These are phyloP conservation scores for Sciaenops ocellatus DNA, from an alignment of 2,797 vertebrate genomes.

Conservation along the genomic window DNA sequence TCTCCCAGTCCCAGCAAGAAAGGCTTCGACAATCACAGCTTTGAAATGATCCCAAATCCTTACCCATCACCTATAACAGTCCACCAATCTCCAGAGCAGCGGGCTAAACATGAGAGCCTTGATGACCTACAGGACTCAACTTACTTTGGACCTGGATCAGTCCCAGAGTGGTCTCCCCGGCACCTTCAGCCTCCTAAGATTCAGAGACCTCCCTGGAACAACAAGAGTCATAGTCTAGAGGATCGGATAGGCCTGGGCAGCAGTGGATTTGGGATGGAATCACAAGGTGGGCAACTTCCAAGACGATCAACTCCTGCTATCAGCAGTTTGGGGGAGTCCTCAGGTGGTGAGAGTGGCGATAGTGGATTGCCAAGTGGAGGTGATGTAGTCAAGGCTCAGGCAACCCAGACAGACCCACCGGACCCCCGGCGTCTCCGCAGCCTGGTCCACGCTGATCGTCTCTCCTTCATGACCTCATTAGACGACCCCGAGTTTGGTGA, in stretches of 20 bases:
- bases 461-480: conserved; percentile 90
- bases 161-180: conserved; percentile 82
- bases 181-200: conserved; percentile 80
- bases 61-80: conserved; percentile 82
- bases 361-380: conserved; percentile 63
- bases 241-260: conserved; percentile 80
- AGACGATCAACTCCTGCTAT: conserved; percentile 76
- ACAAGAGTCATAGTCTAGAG: conserved; percentile 97
- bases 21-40: conserved; percentile 89
- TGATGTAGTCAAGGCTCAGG: conserved; percentile 89
- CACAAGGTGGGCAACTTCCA: conserved; percentile 60
- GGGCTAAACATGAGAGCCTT: conserved; percentile 92
- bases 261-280: conserved; percentile 64
- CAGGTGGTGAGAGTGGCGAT: conserved; percentile 62
- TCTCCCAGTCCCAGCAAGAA: conserved; percentile 84
- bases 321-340: conserved; percentile 64
- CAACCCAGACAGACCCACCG: conserved; percentile 93
- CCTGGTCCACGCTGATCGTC: conserved; percentile 88
- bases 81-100: conserved; percentile 84
- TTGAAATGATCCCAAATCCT: conserved; percentile 89
- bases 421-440: conserved; percentile 90
- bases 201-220: conserved; percentile 85
- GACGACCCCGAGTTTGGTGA: conserved; percentile 93
- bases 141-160: conserved; percentile 94
- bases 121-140: conserved; percentile 97